Evolutionary conservation across 2,888 invertebrate genomes (phyloP), one percentile per base, ranked within the genome.

Genomic region (Drosophila kambysellisi): DNA sequence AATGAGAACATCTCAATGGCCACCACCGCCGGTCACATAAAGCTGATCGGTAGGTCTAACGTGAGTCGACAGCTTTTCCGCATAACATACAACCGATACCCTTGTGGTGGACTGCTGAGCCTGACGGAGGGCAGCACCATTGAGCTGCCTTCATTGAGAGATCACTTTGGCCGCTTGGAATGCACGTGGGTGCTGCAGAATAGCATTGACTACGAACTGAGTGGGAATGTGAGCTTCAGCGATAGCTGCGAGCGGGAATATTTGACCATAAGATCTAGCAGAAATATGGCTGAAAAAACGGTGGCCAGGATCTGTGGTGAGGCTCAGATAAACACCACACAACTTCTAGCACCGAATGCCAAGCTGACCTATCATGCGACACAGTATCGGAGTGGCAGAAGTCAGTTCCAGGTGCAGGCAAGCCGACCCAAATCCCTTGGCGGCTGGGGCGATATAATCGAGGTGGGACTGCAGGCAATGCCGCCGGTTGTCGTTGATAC

Each of bases 331-430:
- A 83, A 86, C 6, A 61, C 57, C 6, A 81, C 82, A 0, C 15
- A 39, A 0, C 7, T 91, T n/a, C n/a, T 15, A 4, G 58, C 66
- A 20, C 93, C 93, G 60, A 81, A 89, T 30, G 89, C 96, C 1
- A 95, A 94, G 91, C 92, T 97, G 43, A 94, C 96, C 84, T 97
- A 97, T 91, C 96, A 96, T 88, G 94, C 95, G 0, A 94, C 94
- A 60, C 62, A 66, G 0, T 89, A 81, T 35, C 62, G 71, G 2
- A 35, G 63, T 0, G 70, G 61, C 0, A 51, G 15, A 12, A 20
- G 61, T 3, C 68, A 75, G 29, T 82, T 92, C 32, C 56, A 37
- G 0, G 37, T 92, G 11, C 50, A 32, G 12, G 33, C 76, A 0
- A 66, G 67, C 6, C 68, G 67, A 15, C 35, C 77, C 0, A 9